phyloP scores from a whole-genome alignment of 2,113 vertebrate species.

The Charina bottae region DNA sequence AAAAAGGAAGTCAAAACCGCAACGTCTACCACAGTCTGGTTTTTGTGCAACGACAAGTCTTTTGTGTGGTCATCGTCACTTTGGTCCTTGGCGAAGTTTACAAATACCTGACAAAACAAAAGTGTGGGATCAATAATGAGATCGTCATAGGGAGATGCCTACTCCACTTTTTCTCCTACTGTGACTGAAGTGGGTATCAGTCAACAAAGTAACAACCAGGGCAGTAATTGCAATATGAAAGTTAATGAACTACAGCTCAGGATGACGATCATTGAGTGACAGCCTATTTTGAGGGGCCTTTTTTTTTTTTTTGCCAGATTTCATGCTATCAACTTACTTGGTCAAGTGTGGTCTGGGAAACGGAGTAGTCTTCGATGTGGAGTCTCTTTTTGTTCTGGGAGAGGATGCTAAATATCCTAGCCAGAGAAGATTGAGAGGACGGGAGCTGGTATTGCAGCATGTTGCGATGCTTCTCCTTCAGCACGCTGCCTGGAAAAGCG shows the following conservation, averaged over 20 bases:
- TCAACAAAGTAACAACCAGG: not conserved
- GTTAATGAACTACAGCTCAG: not conserved
- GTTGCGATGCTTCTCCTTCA: conserved; percentile 94
- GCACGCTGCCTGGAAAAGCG: conserved; percentile 88
- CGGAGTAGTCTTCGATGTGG: conserved; percentile 95
- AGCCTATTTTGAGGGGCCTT: not conserved
- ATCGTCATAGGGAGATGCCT: not conserved
- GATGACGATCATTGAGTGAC: not conserved
- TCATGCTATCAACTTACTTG: conserved; percentile 82
- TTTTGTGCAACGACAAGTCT: conserved; percentile 88
- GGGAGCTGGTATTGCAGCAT: conserved; percentile 98
- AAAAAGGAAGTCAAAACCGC: conserved; percentile 75
- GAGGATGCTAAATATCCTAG: conserved; percentile 93
- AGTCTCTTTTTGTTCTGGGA: conserved; percentile 89
- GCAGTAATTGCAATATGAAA: not conserved
- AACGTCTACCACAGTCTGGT: conserved; percentile 82
- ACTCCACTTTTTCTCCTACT: not conserved
- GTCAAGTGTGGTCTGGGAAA: conserved; percentile 97
- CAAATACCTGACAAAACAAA: conserved; percentile 85
- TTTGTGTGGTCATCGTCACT: conserved; percentile 94
- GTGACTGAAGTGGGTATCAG: not conserved
- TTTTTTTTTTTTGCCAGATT: not conserved
- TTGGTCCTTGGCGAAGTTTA: conserved; percentile 99
- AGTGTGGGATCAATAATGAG: not conserved
- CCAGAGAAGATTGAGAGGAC: conserved; percentile 86